Evolutionary conservation across 1,140 invertebrate genomes (phyloP), one percentile per base, ranked within the genome.

Genomic region (Chrysopa pallens): DNA sequence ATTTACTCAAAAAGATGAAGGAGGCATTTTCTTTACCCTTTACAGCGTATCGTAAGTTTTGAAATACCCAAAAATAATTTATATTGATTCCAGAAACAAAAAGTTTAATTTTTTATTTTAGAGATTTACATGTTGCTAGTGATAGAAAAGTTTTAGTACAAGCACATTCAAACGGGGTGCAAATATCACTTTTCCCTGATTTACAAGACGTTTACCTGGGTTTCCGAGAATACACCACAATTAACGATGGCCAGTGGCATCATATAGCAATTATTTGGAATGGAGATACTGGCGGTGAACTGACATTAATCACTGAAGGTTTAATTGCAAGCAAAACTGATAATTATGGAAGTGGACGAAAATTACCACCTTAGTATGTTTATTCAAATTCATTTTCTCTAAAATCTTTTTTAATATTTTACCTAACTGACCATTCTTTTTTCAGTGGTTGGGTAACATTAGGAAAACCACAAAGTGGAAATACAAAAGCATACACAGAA

Each of bases 191-290:
- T 2, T 91, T 94, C 67, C 74, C 78, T 27, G 84, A 90, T 51
- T 59, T 84, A 1, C 84, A 88, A 61, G 86, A 90, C 55, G 82
- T 89, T n/a, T 91, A 87, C 63, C 63, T 90, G 13, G 84, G 83
- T 52, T 95, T 89, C 62, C 74, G 80, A 40, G 85, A 91, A 57
- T 92, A 84, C 50, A 87, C 92, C 4, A 89, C 87, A 0, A 80
- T 96, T 14, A 95, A 93, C 52, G 91, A 95, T 55, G 90, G 89
- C 8, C 85, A 92, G 57, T 96, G 91, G 92, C 92, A 96, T 69
- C 90, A 96, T 57, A 74, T 96, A 12, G 88, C 90, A 12, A 68
- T 96, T 15, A 83, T 92, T 11, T 96, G 91, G 91, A 80, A 88
- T 49, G 84, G 84, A n/a, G 70, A 73, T 31, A 78, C 77, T 38